Evolutionary conservation across 2,113 vertebrate species (phyloP).

Genomic region (Scomber colias): DNA sequence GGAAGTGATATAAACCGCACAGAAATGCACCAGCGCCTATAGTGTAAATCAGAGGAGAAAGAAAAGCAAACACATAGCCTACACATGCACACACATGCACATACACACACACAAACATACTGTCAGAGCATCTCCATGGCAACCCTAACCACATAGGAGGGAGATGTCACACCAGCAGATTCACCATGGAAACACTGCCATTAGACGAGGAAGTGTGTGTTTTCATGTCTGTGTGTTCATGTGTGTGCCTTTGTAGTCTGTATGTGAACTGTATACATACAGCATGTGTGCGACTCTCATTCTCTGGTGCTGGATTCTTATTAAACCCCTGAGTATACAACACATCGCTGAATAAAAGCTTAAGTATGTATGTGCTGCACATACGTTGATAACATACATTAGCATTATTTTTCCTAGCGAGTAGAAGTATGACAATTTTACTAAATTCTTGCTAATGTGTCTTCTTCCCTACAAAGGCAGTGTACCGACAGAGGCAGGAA

Average conservation of each 20-base stretch:
- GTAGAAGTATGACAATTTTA: too few relatives aligned
- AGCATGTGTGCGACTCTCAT: neutral
- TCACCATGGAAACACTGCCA: slow-evolving; percentile 84
- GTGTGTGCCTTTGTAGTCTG: slow-evolving; percentile 55
- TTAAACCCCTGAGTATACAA: neutral
- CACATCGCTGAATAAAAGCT: neutral
- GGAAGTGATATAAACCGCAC: neutral
- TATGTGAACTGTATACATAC: slow-evolving; percentile 38
- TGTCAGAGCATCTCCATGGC: slow-evolving; percentile 77
- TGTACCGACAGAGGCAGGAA: too few relatives aligned
- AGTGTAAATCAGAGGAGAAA: slow-evolving; percentile 38
- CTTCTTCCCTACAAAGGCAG: too few relatives aligned
- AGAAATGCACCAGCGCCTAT: slow-evolving; percentile 5
- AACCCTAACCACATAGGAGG: slow-evolving; percentile 77
- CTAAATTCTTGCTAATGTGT: too few relatives aligned
- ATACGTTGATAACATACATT: neutral
- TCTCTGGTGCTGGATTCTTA: neutral
- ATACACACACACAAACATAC: slow-evolving; percentile 60
- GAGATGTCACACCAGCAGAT: slow-evolving; percentile 79
- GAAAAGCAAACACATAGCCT: slow-evolving; percentile 48
- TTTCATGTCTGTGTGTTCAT: slow-evolving; percentile 51
- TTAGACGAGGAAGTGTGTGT: slow-evolving; percentile 75
- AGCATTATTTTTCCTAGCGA: too few relatives aligned
- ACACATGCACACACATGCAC: slow-evolving; percentile 23
- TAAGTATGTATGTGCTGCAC: neutral